Evolutionary conservation across 2,888 invertebrate genomes (phyloP), one percentile per base, ranked within the genome.

Genomic region (Drosophila imparisetae): DNA sequence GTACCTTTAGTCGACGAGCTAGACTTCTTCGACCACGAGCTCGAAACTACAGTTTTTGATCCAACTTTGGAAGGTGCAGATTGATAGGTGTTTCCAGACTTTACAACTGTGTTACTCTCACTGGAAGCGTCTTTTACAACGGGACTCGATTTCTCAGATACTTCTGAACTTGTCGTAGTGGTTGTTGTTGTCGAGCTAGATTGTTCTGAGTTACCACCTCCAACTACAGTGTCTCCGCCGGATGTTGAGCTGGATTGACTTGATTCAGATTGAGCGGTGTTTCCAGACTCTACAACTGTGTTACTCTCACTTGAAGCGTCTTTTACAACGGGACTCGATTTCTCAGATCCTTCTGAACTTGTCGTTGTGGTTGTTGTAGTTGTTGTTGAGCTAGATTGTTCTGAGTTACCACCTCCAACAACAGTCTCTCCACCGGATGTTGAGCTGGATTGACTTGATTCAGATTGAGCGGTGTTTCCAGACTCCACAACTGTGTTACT

Each of bases 391-490:
- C 34, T 36, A 2, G 68, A 32, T 11, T 64, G 53, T 0, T 58
- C 0, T 0, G 58, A 27, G 10, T 38, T 34, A 1, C 36, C 24
- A 18, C 8, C n/a, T 7, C n/a, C 58, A 24, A 57, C 64, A 38
- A 50, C 27, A 4, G 21, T 34, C 0, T 50, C 34, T 4, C 21
- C 40, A 4, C 29, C 29, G 10, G 45, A 8, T 58, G 66, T 8
- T 54, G 62, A n/a, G 18, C 30, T 59, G 0, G 66, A 42, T 2
- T 53, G 1, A 4, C 0, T n/a, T 18, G 45, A 29, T 4, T 45
- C 42, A 7, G 68, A 52, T 10, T 72, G 45, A 7, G 48, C 40
- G 18, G 52, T 65, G 53, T 58, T 62, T n/a, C 67, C 71, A n/a
- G 57, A 36, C 1, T 50, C 49, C 1, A 55, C 49, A 18, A 40